These are phyloP conservation scores for Oreortyx pictus DNA, from an alignment of 2,797 vertebrate species.

Conservation along the genomic window DNA sequence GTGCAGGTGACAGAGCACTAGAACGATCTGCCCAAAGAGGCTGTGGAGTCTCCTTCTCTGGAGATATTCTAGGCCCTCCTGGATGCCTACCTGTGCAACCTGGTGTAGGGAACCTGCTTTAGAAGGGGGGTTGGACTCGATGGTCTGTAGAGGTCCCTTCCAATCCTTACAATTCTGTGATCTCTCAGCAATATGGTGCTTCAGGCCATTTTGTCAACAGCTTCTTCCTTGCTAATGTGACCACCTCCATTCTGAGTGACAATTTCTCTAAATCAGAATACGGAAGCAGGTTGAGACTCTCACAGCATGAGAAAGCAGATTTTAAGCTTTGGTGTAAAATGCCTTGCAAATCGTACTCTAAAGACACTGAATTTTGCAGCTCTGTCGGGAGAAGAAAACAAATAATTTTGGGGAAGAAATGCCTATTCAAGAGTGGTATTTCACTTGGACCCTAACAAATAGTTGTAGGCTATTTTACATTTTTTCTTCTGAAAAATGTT, in stretches of 20 bases:
- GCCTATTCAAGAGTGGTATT: background rate
- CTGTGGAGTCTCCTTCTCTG: too few relatives aligned
- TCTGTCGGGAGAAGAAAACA: background rate
- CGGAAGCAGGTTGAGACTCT: background rate
- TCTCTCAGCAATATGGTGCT: accelerated
- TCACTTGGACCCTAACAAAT: background rate
- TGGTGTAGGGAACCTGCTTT: too few relatives aligned
- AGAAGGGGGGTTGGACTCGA: too few relatives aligned
- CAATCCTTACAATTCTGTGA: too few relatives aligned
- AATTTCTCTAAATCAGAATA: background rate
- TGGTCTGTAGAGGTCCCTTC: too few relatives aligned
- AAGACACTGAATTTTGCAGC: background rate
- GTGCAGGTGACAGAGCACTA: too few relatives aligned
- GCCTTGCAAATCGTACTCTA: background rate
- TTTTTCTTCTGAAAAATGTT: background rate
- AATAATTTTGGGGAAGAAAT: background rate
- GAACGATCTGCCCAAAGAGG: too few relatives aligned
- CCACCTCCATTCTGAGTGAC: background rate
- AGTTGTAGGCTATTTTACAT: background rate
- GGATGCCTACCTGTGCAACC: too few relatives aligned
- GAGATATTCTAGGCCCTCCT: too few relatives aligned
- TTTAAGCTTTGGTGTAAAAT: background rate
- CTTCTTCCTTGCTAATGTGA: background rate
- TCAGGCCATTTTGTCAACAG: background rate
- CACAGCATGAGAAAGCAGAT: background rate